Evolutionary conservation across 2,797 vertebrate genomes (phyloP).

Genomic region (Helicolenus hilgendorfi): DNA sequence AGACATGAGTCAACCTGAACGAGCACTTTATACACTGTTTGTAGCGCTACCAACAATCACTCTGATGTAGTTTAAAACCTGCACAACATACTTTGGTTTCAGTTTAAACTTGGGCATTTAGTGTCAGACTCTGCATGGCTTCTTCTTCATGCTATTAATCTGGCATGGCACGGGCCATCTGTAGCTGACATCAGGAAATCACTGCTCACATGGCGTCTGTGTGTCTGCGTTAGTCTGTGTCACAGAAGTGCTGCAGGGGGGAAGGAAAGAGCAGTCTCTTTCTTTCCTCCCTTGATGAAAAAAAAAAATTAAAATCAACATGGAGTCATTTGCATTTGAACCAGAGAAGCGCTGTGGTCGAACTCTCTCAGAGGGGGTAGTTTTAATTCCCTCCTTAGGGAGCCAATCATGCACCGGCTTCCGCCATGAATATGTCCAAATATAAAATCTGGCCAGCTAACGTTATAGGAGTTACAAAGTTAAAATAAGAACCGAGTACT

Average conservation of each 20-base stretch:
- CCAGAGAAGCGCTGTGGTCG: background rate
- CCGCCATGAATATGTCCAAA: background rate
- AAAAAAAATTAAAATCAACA: background rate
- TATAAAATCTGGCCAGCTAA: background rate
- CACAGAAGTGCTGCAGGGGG: slow-evolving; percentile 49
- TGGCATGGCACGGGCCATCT: slow-evolving; percentile 72
- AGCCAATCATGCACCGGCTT: slow-evolving; percentile 21
- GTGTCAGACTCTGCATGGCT: slow-evolving; percentile 7
- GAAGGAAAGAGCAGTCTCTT: background rate
- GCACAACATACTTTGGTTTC: background rate
- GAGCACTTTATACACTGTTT: background rate
- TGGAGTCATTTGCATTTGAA: slow-evolving; percentile 33
- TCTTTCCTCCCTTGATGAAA: slow-evolving; percentile 8
- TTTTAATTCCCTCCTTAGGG: slow-evolving; percentile 30
- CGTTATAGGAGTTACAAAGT: background rate
- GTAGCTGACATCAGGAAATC: slow-evolving; percentile 79
- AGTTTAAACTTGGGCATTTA: background rate
- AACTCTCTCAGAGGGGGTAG: slow-evolving; percentile 17
- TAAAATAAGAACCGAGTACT: background rate
- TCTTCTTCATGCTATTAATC: slow-evolving; percentile 53
- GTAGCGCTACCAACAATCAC: background rate
- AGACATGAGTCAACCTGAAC: background rate
- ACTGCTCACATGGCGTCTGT: slow-evolving; percentile 70
- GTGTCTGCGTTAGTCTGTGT: slow-evolving; percentile 60
- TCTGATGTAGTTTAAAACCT: background rate